These are phyloP conservation scores for Scaptomyza caliginosa DNA, from an alignment of 2,888 invertebrate species.

Conservation along the genomic window DNA sequence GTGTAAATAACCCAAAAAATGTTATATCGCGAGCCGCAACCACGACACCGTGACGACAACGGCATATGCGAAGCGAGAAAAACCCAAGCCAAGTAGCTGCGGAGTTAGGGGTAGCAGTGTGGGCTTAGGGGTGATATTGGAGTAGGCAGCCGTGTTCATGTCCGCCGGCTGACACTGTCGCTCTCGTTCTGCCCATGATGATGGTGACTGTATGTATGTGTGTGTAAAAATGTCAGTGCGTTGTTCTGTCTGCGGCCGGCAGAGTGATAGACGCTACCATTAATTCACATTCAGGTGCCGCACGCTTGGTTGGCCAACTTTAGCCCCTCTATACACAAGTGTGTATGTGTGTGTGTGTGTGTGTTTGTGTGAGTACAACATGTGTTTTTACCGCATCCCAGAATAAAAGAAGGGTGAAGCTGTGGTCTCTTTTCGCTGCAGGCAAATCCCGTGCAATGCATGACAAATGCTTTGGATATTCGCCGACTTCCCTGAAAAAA, in stretches of 20 bases:
- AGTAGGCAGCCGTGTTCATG: constrained; percentile 18
- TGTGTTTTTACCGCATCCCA: constrained; percentile 58
- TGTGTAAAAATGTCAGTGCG: constrained; percentile 60
- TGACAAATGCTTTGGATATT: constrained; percentile 58
- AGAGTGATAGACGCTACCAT: constrained; percentile 77
- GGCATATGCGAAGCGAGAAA: constrained; percentile 55
- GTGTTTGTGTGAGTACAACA: constrained; percentile 50
- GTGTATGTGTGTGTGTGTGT: constrained; percentile 21
- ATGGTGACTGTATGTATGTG: constrained; percentile 57
- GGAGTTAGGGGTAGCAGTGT: not conserved
- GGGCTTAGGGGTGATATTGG: constrained; percentile 13
- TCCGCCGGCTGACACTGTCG: constrained; percentile 37
- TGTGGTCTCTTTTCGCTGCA: constrained; percentile 54
- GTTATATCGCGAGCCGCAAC: constrained; percentile 65
- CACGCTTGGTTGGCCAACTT: constrained; percentile 70
- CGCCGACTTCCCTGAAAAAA: constrained; percentile 4
- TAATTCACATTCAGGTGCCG: constrained; percentile 78
- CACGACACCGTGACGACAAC: constrained; percentile 74
- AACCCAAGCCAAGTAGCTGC: not conserved
- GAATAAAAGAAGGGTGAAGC: constrained; percentile 18
- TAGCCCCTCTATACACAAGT: constrained; percentile 13
- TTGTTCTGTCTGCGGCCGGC: constrained; percentile 64
- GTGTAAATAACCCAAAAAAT: constrained; percentile 71
- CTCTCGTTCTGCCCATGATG: constrained; percentile 28
- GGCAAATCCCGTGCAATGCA: constrained; percentile 67